Percentiles rank a stretch among this genome's conserved stretches.
Evolutionary conservation across 2,888 invertebrate species (phyloP).

Genomic region (Oasisia sp.): DNA sequence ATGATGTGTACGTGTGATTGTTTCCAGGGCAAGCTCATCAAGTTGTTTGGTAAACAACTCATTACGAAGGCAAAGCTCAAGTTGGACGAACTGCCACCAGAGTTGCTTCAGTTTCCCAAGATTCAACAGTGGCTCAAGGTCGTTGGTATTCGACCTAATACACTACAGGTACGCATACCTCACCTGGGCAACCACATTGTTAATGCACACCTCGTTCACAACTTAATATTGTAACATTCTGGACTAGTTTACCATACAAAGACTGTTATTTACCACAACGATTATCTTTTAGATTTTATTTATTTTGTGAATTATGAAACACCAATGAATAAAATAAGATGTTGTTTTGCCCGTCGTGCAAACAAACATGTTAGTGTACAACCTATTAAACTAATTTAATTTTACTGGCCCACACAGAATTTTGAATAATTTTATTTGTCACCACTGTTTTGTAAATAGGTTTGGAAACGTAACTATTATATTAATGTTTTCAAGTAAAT

Average conservation of each 20-base stretch:
- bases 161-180: constrained; percentile 72
- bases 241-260: constrained; percentile 7
- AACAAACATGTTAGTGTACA: no score
- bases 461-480: no score
- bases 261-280: neutral
- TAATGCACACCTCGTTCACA: neutral
- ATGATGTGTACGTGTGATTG: constrained; percentile 29
- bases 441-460: no score
- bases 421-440: no score
- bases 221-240: neutral
- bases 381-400: no score
- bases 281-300: neutral
- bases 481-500: no score
- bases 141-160: constrained; percentile 80
- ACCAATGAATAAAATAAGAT: no score
- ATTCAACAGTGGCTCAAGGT: constrained; percentile 91
- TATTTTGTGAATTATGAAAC: neutral
- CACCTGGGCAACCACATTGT: neutral
- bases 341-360: no score
- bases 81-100: constrained; percentile 69
- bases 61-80: constrained; percentile 83
- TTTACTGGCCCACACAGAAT: no score
- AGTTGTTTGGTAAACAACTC: constrained; percentile 90
- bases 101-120: constrained; percentile 76
- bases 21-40: constrained; percentile 88